These are phyloP conservation scores for Tricholaema leucomelas DNA, from an alignment of 2,113 vertebrate species.

Conservation along the genomic window DNA sequence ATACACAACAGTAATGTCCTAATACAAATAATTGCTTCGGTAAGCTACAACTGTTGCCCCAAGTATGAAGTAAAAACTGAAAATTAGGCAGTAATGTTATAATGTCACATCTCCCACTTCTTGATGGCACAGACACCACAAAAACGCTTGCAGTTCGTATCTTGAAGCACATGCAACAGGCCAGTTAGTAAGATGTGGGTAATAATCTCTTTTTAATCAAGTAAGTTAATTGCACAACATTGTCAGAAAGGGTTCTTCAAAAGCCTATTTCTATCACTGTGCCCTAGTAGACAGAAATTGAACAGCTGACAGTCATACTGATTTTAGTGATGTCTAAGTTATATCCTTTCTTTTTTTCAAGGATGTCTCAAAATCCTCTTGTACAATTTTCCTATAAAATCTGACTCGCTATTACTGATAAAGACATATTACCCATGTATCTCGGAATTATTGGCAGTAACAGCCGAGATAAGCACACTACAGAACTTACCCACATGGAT, in stretches of 20 bases:
- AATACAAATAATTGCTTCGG: neutral
- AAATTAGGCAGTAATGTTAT: neutral
- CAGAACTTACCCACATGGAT: neutral
- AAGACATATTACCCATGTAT: neutral
- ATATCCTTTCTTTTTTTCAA: neutral
- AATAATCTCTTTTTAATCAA: neutral
- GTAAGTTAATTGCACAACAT: neutral
- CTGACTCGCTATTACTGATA: neutral
- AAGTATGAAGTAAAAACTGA: neutral
- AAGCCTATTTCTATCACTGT: neutral
- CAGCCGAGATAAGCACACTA: neutral
- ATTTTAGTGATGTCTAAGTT: neutral
- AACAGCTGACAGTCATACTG: neutral
- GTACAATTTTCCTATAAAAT: neutral
- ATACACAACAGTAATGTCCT: neutral
- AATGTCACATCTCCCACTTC: neutral
- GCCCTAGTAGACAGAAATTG: neutral
- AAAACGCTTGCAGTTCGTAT: neutral
- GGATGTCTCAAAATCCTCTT: neutral
- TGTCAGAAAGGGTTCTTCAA: neutral
- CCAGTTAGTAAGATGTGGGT: neutral
- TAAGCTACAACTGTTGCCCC: neutral
- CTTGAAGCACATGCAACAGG: neutral
- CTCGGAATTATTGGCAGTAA: neutral
- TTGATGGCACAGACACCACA: neutral